A percentile compares a stretch with the other conserved stretches of the same genome.
These are phyloP conservation scores for Spea multiplicata DNA, from an alignment of 2,113 vertebrate genomes.

Conservation along the genomic window DNA sequence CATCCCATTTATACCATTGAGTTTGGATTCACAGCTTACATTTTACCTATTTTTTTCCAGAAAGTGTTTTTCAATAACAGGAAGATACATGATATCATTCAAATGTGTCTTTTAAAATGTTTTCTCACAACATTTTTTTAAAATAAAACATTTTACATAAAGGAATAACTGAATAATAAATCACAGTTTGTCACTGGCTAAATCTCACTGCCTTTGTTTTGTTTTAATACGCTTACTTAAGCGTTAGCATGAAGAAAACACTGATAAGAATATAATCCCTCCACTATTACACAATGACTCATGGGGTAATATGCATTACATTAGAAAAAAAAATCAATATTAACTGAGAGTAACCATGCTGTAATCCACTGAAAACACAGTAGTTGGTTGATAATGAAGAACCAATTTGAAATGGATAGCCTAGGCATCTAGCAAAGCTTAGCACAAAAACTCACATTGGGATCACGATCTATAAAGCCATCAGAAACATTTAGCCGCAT, in stretches of 20 bases:
- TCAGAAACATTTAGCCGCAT: slow-evolving; percentile 23
- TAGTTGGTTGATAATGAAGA: slow-evolving; percentile 12
- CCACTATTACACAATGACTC: slow-evolving; percentile 46
- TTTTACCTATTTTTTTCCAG: slow-evolving; percentile 24
- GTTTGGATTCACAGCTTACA: slow-evolving; percentile 31
- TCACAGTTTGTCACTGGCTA: slow-evolving; percentile 7
- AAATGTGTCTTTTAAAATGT: slow-evolving; percentile 21
- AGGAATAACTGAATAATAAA: slow-evolving; percentile 49
- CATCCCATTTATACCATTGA: slow-evolving; percentile 34
- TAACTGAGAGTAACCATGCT: slow-evolving; percentile 24
- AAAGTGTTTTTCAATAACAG: slow-evolving; percentile 22
- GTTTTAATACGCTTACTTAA: slow-evolving; percentile 51
- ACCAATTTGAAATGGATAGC: neutral
- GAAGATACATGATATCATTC: slow-evolving; percentile 36
- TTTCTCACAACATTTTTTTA: slow-evolving; percentile 21
- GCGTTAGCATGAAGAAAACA: slow-evolving; percentile 51
- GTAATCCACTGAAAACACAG: slow-evolving; percentile 36
- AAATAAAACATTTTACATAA: slow-evolving; percentile 37
- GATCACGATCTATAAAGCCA: slow-evolving; percentile 17
- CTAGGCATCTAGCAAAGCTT: neutral
- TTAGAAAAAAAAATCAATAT: slow-evolving; percentile 45
- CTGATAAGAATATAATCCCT: slow-evolving; percentile 54
- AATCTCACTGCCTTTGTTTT: slow-evolving; percentile 26
- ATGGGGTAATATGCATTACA: slow-evolving; percentile 55
- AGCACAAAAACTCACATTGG: slow-evolving; percentile 9